Conservation (phyloP, 2,888 invertebrate genomes). For the Drosophila kanekoi region DNA sequence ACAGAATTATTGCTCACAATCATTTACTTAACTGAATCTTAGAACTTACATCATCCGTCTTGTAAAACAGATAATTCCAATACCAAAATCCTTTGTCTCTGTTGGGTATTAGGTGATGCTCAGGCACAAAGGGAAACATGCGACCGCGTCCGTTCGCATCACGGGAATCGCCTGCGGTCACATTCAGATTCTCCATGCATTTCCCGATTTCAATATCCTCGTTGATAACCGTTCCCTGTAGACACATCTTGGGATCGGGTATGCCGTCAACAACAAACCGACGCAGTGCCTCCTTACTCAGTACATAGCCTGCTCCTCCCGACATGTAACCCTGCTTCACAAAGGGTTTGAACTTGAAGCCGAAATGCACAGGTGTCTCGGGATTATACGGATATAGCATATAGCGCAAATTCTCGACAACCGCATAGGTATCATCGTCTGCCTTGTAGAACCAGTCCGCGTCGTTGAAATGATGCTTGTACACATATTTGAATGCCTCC, state of each 20-base stretch:
- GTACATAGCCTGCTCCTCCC: constrained; percentile 29
- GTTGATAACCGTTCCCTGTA: constrained; percentile 85
- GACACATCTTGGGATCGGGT: constrained; percentile 86
- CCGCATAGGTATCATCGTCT: constrained; percentile 30
- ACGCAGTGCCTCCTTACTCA: constrained; percentile 27
- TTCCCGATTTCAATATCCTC: constrained; percentile 86
- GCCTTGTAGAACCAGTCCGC: constrained; percentile 37
- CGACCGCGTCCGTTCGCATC: constrained; percentile 93
- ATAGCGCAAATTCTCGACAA: constrained; percentile 26
- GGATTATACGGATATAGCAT: constrained; percentile 34
- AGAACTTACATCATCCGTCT: constrained; percentile 87
- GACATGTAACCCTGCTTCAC: constrained; percentile 35
- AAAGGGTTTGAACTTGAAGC: constrained; percentile 27
- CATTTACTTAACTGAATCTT: background rate
- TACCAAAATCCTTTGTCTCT: constrained; percentile 94
- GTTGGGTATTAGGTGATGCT: constrained; percentile 94
- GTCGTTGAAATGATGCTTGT: constrained; percentile 30
- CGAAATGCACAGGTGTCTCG: constrained; percentile 26
- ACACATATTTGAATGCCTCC: constrained; percentile 30
- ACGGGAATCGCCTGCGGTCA: constrained; percentile 94
- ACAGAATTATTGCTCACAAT: background rate
- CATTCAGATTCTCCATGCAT: constrained; percentile 92
- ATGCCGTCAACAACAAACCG: constrained; percentile 26
- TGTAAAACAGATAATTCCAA: constrained; percentile 96
- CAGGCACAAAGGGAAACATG: constrained; percentile 97